Base-by-base conservation (phyloP, 2,797 vertebrate species). In the Vipera ursinii region DNA sequence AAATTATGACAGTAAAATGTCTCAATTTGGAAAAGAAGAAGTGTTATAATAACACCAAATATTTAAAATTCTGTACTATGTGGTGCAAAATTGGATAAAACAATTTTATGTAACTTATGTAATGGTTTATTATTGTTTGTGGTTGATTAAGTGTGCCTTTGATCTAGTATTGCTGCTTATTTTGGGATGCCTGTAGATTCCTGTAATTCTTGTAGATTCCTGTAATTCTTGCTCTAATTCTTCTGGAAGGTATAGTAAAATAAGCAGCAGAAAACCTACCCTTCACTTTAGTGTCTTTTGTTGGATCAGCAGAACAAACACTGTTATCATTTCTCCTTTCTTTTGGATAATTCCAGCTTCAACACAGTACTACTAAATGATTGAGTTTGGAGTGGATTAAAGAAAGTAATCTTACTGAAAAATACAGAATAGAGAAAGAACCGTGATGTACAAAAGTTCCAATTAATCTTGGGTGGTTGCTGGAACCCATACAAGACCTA, bases 11-110 rank as follows among this genome's bases (percentile, higher is more conserved):
- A 44, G 57, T 85, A 53, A 85, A 89, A 91, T 65, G 28, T 85
- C 65, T 85, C 48, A 82, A 38, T 93, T 88, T 93, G 59, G 82
- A 48, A 82, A 24, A 61, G 86, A 88, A 60, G 44, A 87, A 88
- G n/a, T 20, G 22, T 4, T 61, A 15, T 53, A 88, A 51, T 88
- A 91, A 22, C 57, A n/a, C 14, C 32, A 56, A 32, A 88, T n/a
- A 88, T 63, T 63, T 88, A 85, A 89, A 82, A 85, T 26, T 88
- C 2, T 61, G 32, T 56, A 48, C 56, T 88, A 28, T 73, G 15
- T 85, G 88, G 14, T 91, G 48, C 65, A 91, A 65, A 89, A 88
- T 22, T 13, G 6, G 28, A 53, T 57, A 78, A 78, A 78, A 78
- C 69, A 78, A 78, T 24, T 20, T 59, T 59, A 59, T 59, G 17